Evolutionary conservation across 2,113 vertebrate species (phyloP).

Genomic region (Nothobranchius furzeri): DNA sequence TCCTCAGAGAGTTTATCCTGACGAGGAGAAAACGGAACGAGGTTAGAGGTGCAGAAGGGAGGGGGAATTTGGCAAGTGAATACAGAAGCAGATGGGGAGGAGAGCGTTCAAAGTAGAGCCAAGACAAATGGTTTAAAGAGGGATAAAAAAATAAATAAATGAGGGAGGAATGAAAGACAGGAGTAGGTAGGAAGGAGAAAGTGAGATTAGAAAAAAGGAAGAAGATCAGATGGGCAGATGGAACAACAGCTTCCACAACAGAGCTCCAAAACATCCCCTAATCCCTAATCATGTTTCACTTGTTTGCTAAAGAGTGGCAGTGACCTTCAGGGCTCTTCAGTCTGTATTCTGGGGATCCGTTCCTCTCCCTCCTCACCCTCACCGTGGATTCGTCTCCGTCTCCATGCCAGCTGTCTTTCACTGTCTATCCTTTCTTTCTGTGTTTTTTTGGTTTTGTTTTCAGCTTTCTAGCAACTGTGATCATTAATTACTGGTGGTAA

Average conservation of each 20-base stretch:
- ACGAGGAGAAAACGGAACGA: conserved; percentile 27
- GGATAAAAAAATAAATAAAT: not conserved
- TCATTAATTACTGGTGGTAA: conserved; percentile 48
- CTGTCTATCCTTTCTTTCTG: not conserved
- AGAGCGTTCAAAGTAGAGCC: conserved; percentile 19
- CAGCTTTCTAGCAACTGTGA: conserved; percentile 38
- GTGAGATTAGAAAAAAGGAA: conserved; percentile 10
- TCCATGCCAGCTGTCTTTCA: conserved; percentile 24
- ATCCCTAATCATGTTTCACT: conserved; percentile 66
- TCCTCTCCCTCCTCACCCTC: conserved; percentile 4
- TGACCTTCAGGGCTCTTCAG: conserved; percentile 59
- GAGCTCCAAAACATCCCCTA: conserved; percentile 55
- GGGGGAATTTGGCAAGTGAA: not conserved
- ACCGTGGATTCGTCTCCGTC: conserved; percentile 12
- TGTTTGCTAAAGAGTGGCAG: conserved; percentile 48
- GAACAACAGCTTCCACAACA: conserved; percentile 43
- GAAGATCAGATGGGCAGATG: conserved; percentile 54
- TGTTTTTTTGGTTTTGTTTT: not conserved
- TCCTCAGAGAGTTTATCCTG: conserved; percentile 88
- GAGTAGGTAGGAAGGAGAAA: conserved; percentile 32
- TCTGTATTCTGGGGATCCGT: conserved; percentile 7
- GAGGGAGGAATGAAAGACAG: conserved; percentile 37
- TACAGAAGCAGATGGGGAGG: conserved; percentile 48
- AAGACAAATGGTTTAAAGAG: conserved; percentile 24
- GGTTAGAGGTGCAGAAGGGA: conserved; percentile 6